Base-by-base conservation (phyloP, 2,888 invertebrate genomes). In the Pseudococcus jackbeardsleyi region DNA sequence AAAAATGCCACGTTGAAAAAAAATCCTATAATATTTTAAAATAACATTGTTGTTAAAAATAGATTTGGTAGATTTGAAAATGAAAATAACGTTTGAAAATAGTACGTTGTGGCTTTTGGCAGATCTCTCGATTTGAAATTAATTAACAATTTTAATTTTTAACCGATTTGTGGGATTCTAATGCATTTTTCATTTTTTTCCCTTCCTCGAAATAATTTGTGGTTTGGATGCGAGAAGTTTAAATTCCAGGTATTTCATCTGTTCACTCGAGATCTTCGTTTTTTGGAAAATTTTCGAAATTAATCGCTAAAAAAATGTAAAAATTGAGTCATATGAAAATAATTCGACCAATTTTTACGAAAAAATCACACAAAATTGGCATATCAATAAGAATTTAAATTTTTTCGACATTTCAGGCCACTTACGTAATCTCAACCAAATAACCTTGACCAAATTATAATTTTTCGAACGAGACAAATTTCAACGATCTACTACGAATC, bases 31-130 rank as follows among this genome's bases (percentile, higher is more conserved):
- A 54, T n/a, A 54, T 54, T 54, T 54, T n/a, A 15, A 54, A 54
- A 54, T 54, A 54, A 54, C 54, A 54, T n/a, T n/a, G 54, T 54
- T n/a, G 54, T 54, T 54, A 54, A 54, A 54, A 54, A 54, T 54
- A n/a, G 54, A 54, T 54, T n/a, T 12, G 15, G 12, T 50, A 15
- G 11, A 15, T 54, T 54, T 7, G 54, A 54, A 54, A 54, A 54
- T 54, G 54, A 54, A 54, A 54, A 54, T 54, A n/a, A 54, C n/a
- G 8, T 54, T 6, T 54, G 54, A 7, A n/a, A 54, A n/a, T 42
- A n/a, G n/a, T n/a, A 42, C 54, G n/a, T 42, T 54, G 54, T 54
- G n/a, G n/a, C 54, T 54, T 54, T 54, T 54, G 54, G 54, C 54
- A 54, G 6, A 54, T 54, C n/a, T 54, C n/a, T 54, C 54, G n/a